Percentiles rank a stretch among this genome's conserved stretches.
Conservation (phyloP, 2,888 invertebrate species). For the Hypselothyrea guttata region DNA sequence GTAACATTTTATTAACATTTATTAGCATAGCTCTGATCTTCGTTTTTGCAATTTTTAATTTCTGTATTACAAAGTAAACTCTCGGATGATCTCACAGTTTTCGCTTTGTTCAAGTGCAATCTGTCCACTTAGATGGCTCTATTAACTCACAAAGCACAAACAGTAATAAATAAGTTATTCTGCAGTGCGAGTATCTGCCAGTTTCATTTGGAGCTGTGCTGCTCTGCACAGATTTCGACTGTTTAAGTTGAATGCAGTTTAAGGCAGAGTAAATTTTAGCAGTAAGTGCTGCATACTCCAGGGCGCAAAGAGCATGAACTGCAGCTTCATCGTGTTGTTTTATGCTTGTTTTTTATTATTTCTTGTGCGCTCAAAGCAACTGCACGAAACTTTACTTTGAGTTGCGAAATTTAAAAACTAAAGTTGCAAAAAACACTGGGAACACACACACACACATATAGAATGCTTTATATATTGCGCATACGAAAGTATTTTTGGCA, state of each 20-base stretch:
- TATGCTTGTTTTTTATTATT: slow-evolving; percentile 2
- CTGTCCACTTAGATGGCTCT: slow-evolving; percentile 1
- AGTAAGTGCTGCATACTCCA: slow-evolving; percentile 25
- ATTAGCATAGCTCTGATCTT: too few relatives aligned
- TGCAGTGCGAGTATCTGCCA: too few relatives aligned
- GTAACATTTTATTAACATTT: too few relatives aligned
- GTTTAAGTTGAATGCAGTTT: slow-evolving; percentile 27
- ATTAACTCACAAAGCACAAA: slow-evolving; percentile 9
- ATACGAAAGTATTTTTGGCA: slow-evolving; percentile 11
- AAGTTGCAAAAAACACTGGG: slow-evolving; percentile 13
- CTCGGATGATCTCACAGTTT: too few relatives aligned
- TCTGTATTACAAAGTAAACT: too few relatives aligned
- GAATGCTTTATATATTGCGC: too few relatives aligned
- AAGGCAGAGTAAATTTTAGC: slow-evolving; percentile 26
- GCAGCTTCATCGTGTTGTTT: slow-evolving; percentile 17
- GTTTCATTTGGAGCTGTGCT: too few relatives aligned
- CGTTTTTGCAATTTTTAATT: too few relatives aligned
- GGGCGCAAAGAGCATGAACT: slow-evolving; percentile 33
- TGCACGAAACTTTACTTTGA: slow-evolving; percentile 40
- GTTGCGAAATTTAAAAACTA: slow-evolving; percentile 34
- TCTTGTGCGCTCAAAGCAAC: slow-evolving; percentile 25
- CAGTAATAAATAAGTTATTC: background rate
- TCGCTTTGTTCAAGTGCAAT: too few relatives aligned
- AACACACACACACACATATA: slow-evolving; percentile 9
- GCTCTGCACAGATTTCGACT: slow-evolving; percentile 4